Conservation (phyloP, 2,888 invertebrate genomes). For the Lutraria lutraria region DNA sequence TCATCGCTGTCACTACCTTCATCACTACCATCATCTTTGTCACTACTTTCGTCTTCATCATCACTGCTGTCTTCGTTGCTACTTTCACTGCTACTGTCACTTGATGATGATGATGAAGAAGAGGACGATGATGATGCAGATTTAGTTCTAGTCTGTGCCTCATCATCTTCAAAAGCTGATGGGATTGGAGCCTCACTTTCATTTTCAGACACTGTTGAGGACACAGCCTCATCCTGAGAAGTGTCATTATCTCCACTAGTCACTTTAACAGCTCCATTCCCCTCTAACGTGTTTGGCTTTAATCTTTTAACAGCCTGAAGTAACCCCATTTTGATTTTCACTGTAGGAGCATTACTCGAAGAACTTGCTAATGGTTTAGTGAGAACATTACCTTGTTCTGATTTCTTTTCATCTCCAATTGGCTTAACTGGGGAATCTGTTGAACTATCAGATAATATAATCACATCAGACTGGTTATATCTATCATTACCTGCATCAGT, state of each 20-base stretch:
- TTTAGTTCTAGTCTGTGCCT: constrained; percentile 26
- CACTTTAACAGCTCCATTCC: background rate
- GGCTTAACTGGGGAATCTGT: constrained; percentile 33
- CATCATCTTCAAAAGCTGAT: constrained; percentile 35
- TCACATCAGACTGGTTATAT: constrained; percentile 38
- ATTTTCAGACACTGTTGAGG: constrained; percentile 32
- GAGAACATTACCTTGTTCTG: background rate
- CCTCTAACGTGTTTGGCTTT: constrained; percentile 39
- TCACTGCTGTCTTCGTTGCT: constrained; percentile 24
- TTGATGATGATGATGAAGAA: constrained; percentile 35
- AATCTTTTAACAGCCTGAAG: constrained; percentile 62
- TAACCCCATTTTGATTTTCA: constrained; percentile 69
- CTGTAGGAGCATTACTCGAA: constrained; percentile 51
- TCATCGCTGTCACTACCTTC: constrained; percentile 31
- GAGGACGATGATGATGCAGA: constrained; percentile 49
- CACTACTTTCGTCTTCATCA: constrained; percentile 41
- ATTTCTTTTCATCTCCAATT: background rate
- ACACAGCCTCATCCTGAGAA: constrained; percentile 24
- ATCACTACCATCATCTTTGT: constrained; percentile 41
- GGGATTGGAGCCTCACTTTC: constrained; percentile 54
- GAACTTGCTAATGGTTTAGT: constrained; percentile 10
- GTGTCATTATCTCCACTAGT: constrained; percentile 41
- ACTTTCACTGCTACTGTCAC: constrained; percentile 30
- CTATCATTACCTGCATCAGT: background rate
- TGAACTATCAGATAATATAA: constrained; percentile 53